Base-by-base conservation (phyloP, 2,797 vertebrate genomes). In the Anolis apletophallus region DNA sequence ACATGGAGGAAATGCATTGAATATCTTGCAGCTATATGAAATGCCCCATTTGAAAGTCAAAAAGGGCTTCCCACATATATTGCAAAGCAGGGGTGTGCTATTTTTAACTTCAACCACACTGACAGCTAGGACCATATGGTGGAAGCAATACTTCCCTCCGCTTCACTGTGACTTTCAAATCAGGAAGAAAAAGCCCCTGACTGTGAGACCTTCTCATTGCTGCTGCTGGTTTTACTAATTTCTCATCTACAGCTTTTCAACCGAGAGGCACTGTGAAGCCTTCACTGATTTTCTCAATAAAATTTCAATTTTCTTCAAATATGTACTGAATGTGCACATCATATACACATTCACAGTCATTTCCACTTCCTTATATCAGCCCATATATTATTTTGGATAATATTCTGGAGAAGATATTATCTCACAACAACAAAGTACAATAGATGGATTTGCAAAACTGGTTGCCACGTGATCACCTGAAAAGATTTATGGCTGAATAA, bases 111-210 rank as follows among this genome's bases (percentile, higher is more conserved):
- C 76, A 90, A 46, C 75, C 89, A 50, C 61, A 83, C 32, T 85
- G 77, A 91, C 87, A 89, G 82, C 72, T 83, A 67, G 40, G 89
- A 85, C 93, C 95, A 95, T 94, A 95, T 94, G 94, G 93, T 87
- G 84, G 80, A 87, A 93, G 32, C 26, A 91, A 50, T 50, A 91
- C 85, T 82, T 92, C 78, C 0, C 61, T 88, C 61, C 75, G 81
- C 80, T 89, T 83, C 0, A 1, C 59, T 86, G 59, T 88, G 91
- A 90, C 91, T 94, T 95, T 88, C 90, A 92, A 88, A 94, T 8
- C 87, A 57, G 55, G 92, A 87, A 93, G 80, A 82, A 91, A 79
- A 91, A 85, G 11, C 89, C 92, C 93, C 83, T 90, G 92, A 1
- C n/a, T 89, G 88, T 86, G 87, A 79, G 78, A 92, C 84, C 50